phyloP scores from a whole-genome alignment of 2,888 invertebrate genomes.

The Apamea crenata region DNA sequence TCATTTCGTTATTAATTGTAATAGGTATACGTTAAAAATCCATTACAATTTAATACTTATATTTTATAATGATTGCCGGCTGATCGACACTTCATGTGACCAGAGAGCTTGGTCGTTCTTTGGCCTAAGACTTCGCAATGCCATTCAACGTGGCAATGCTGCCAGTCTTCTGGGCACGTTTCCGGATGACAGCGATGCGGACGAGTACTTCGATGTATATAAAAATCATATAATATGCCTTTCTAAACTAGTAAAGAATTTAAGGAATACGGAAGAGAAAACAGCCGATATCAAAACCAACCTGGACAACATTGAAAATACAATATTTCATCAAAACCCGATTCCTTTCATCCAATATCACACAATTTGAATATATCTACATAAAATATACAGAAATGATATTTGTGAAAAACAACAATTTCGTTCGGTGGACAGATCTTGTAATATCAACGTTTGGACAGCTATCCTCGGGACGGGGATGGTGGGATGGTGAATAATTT shows the following conservation, averaged over 20 bases:
- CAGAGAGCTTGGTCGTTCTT: too few species aligned
- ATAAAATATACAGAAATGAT: constrained; percentile 62
- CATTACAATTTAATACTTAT: background rate
- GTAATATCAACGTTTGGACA: constrained; percentile 61
- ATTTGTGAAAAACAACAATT: constrained; percentile 65
- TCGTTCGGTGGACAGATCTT: constrained; percentile 52
- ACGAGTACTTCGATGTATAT: too few species aligned
- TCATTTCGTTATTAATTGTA: background rate
- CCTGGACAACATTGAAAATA: constrained; percentile 20
- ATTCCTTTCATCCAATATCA: constrained; percentile 48
- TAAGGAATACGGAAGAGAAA: constrained; percentile 2
- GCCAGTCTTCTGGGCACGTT: too few species aligned
- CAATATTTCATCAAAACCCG: constrained; percentile 39
- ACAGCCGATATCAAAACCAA: background rate
- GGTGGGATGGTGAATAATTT: constrained; percentile 60
- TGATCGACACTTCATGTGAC: too few species aligned
- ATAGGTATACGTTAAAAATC: background rate
- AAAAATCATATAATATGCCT: background rate
- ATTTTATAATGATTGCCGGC: too few species aligned
- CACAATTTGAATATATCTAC: constrained; percentile 62
- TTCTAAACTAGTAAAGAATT: background rate
- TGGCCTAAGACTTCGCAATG: too few species aligned
- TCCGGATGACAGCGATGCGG: too few species aligned
- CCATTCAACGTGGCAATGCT: too few species aligned
- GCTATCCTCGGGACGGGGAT: constrained; percentile 18